Percentiles rank a stretch among this genome's conserved stretches.
Evolutionary conservation across 2,113 vertebrate genomes (phyloP).

Genomic region (Mesembrinibis cayennensis): DNA sequence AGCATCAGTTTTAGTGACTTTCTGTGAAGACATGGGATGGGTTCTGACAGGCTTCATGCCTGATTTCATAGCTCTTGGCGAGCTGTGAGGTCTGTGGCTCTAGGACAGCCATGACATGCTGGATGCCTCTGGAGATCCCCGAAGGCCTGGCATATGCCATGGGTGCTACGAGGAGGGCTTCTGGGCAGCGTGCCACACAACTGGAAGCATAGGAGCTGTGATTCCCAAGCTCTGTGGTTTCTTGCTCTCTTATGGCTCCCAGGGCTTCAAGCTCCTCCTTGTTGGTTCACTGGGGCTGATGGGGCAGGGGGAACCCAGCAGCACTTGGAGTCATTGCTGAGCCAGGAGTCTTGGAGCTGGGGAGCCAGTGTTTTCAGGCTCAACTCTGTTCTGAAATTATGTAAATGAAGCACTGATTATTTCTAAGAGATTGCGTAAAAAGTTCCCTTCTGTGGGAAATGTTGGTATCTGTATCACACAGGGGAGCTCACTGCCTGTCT

Average conservation of each 20-base stretch:
- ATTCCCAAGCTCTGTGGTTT: not conserved
- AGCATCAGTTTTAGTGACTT: not conserved
- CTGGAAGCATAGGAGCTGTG: not conserved
- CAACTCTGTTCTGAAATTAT: not conserved
- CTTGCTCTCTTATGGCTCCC: not conserved
- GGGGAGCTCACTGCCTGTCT: not conserved
- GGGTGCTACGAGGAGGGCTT: slow-evolving; percentile 11
- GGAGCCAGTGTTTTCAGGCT: not conserved
- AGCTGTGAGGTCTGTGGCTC: not conserved
- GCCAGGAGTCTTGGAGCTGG: not conserved
- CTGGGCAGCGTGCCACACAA: not conserved
- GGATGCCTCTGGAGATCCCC: not conserved
- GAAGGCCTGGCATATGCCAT: not conserved
- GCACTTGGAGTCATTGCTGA: not conserved
- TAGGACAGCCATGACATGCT: not conserved
- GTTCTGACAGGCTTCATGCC: slow-evolving; percentile 47
- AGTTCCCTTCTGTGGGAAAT: not conserved
- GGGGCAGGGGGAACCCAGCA: not conserved
- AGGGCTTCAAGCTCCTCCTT: not conserved
- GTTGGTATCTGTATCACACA: not conserved
- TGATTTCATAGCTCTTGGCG: not conserved
- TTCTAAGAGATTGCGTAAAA: not conserved
- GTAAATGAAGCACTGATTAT: not conserved
- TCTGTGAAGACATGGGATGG: not conserved
- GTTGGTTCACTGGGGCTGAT: not conserved